Percentiles rank a stretch among this genome's conserved stretches.
These are phyloP conservation scores for Fabriciana adippe DNA, from an alignment of 2,888 invertebrate species.

Conservation along the genomic window DNA sequence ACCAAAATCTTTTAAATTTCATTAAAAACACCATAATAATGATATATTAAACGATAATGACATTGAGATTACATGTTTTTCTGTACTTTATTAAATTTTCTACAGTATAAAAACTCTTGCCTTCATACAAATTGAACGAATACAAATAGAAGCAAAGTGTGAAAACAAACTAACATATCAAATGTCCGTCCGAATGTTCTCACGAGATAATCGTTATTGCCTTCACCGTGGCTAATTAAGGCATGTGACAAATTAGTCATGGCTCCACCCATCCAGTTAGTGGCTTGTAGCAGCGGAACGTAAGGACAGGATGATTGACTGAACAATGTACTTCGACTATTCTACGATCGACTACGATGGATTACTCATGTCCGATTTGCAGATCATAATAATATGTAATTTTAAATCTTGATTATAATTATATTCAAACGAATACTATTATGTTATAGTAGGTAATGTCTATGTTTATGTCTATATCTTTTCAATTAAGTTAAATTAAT, in stretches of 20 bases:
- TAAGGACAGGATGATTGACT: conserved; percentile 70
- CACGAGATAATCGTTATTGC: conserved; percentile 51
- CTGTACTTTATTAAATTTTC: no score
- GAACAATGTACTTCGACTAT: conserved; percentile 50
- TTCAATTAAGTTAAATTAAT: no score
- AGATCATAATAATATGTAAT: not conserved
- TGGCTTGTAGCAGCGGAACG: conserved; percentile 55
- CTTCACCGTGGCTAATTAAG: conserved; percentile 46
- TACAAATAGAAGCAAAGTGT: no score
- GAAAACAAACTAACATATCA: not conserved
- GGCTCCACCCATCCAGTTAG: conserved; percentile 62
- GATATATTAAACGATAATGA: not conserved
- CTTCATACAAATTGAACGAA: no score
- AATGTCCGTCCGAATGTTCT: conserved; percentile 42
- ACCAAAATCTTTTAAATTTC: not conserved
- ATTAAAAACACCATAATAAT: not conserved
- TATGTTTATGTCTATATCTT: no score
- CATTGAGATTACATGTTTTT: no score
- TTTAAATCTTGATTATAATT: not conserved
- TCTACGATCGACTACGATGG: conserved; percentile 27
- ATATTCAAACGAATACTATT: no score
- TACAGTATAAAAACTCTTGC: no score
- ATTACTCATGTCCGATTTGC: conserved; percentile 5
- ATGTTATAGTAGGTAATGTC: no score
- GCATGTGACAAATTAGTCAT: conserved; percentile 57